A percentile compares a stretch with the other conserved stretches of the same genome.
These are phyloP conservation scores for Pterobdella sp. DNA, from an alignment of 2,888 invertebrate genomes.

Conservation along the genomic window DNA sequence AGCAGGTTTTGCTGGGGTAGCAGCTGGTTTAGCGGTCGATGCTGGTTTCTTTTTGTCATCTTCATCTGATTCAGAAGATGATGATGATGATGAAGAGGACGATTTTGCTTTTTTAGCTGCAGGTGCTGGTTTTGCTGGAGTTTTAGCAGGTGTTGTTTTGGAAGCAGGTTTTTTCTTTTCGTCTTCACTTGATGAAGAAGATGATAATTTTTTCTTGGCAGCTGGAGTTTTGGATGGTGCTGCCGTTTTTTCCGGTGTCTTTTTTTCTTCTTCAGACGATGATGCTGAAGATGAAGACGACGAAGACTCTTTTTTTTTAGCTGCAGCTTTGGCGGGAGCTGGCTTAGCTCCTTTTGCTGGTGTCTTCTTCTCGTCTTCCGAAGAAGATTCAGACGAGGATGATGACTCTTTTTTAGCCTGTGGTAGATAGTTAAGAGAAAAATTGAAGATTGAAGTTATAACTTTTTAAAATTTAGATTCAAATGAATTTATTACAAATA, in stretches of 20 bases:
- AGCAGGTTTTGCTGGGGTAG: not conserved
- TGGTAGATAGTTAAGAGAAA: too few species aligned
- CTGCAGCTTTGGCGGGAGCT: not conserved
- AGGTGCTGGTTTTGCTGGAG: not conserved
- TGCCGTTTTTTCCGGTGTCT: slow-evolving; percentile 11
- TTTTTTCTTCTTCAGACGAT: slow-evolving; percentile 15
- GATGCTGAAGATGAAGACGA: slow-evolving; percentile 17
- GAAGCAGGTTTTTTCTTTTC: not conserved
- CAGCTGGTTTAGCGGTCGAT: not conserved
- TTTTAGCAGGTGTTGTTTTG: not conserved
- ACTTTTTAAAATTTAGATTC: too few species aligned
- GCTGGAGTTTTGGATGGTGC: not conserved
- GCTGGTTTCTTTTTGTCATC: not conserved
- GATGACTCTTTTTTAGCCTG: not conserved
- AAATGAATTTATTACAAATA: too few species aligned
- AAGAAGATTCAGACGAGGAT: slow-evolving; percentile 15
- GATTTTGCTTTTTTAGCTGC: not conserved
- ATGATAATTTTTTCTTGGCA: not conserved
- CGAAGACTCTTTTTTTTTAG: slow-evolving; percentile 9
- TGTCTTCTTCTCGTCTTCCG: slow-evolving; percentile 10
- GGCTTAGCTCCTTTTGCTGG: not conserved
- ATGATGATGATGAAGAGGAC: slow-evolving; percentile 19
- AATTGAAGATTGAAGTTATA: too few species aligned
- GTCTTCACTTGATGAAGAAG: not conserved
- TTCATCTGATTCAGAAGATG: slow-evolving; percentile 13